phyloP scores from a whole-genome alignment of 2,797 vertebrate species.

The Trematomus bernacchii region DNA sequence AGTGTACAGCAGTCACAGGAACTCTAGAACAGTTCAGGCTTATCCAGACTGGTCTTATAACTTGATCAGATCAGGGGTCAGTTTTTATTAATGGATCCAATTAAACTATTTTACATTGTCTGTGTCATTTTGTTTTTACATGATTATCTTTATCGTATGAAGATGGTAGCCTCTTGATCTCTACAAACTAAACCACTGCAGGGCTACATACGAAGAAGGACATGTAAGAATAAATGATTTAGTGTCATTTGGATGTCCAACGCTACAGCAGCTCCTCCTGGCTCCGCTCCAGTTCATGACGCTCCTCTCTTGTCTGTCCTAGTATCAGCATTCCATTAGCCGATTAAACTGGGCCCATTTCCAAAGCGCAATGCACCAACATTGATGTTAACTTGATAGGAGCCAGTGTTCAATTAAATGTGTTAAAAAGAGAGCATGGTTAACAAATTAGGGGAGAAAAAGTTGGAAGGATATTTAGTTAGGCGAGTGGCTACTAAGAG shows the following conservation, averaged over 20 bases:
- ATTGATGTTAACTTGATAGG: neutral
- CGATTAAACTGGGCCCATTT: conserved; percentile 64
- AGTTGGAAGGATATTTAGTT: neutral
- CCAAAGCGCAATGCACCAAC: conserved; percentile 58
- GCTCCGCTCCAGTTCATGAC: conserved; percentile 41
- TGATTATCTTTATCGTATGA: neutral
- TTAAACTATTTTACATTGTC: neutral
- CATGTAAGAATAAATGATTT: neutral
- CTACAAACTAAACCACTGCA: neutral
- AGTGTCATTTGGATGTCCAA: neutral
- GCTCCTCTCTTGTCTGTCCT: conserved; percentile 17
- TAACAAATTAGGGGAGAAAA: neutral
- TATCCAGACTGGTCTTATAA: neutral
- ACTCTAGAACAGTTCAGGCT: neutral
- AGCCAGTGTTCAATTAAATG: neutral
- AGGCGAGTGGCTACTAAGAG: neutral
- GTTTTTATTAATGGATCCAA: neutral
- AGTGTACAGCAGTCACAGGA: neutral
- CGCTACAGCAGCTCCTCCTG: conserved; percentile 6
- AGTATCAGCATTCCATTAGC: conserved; percentile 73
- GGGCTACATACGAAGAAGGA: neutral
- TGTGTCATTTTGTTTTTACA: neutral
- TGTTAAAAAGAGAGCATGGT: neutral
- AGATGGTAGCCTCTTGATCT: neutral
- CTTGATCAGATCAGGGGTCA: neutral